Evolutionary conservation across 1,140 invertebrate genomes (phyloP).

Genomic region (Sesamia nonagrioides): DNA sequence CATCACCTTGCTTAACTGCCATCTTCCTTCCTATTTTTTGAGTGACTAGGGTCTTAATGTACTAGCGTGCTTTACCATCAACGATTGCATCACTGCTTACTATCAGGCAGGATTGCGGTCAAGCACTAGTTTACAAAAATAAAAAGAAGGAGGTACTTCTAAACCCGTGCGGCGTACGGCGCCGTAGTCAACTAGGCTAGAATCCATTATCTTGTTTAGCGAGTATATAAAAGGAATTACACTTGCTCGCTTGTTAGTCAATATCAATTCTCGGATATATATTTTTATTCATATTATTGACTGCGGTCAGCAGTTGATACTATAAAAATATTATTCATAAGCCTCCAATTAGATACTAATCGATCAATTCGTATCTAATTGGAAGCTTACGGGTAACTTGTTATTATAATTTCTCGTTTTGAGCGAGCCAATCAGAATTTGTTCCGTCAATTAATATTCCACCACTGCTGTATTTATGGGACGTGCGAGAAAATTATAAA

Average conservation of each 20-base stretch:
- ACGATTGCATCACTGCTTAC: too few relatives aligned
- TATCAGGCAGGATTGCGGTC: too few relatives aligned
- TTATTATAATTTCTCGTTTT: constrained; percentile 64
- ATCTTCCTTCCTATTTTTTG: too few relatives aligned
- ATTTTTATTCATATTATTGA: neutral
- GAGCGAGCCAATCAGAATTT: constrained; percentile 56
- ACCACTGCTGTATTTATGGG: constrained; percentile 37
- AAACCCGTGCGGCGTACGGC: too few relatives aligned
- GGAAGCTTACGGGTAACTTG: constrained; percentile 67
- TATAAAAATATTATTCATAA: too few relatives aligned
- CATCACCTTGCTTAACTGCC: too few relatives aligned
- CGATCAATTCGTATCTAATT: constrained; percentile 65
- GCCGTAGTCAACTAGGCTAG: neutral
- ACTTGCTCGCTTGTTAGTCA: neutral
- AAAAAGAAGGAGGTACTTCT: too few relatives aligned
- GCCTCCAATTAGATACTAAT: too few relatives aligned
- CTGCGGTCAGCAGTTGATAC: neutral
- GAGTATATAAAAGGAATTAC: neutral
- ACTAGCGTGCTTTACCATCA: too few relatives aligned
- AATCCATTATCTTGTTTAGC: neutral
- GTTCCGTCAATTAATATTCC: constrained; percentile 56
- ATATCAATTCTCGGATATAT: neutral
- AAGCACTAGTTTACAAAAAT: too few relatives aligned
- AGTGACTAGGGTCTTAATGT: too few relatives aligned
- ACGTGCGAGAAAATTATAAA: constrained; percentile 6